Evolutionary conservation across 2,113 vertebrate genomes (phyloP).

Genomic region (Pangasianodon gigas): DNA sequence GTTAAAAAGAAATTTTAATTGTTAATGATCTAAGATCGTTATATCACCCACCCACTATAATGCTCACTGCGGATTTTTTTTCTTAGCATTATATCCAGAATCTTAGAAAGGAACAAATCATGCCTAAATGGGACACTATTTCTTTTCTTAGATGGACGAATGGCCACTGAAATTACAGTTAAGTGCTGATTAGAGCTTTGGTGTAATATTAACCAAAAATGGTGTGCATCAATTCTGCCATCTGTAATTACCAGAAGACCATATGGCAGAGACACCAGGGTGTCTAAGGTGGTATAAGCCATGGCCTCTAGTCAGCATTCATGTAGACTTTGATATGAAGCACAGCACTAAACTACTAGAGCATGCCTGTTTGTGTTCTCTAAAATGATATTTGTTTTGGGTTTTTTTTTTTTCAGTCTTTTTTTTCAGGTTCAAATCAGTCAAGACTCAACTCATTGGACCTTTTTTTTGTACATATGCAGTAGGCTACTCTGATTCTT

Average conservation of each 20-base stretch:
- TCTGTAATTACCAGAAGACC: slow-evolving; percentile 52
- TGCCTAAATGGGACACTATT: not conserved
- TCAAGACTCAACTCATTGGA: not conserved
- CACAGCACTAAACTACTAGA: not conserved
- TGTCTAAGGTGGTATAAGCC: slow-evolving; percentile 39
- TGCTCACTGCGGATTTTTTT: too few relatives aligned
- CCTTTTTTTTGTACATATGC: not conserved
- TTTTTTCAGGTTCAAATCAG: too few relatives aligned
- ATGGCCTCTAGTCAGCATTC: slow-evolving; percentile 15
- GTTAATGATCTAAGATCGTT: not conserved
- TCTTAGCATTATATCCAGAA: not conserved
- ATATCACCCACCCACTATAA: too few relatives aligned
- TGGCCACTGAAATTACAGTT: not conserved
- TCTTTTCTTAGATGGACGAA: not conserved
- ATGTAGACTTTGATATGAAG: not conserved
- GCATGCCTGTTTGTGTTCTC: not conserved
- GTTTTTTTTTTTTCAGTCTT: not conserved
- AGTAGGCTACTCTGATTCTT: slow-evolving; percentile 31
- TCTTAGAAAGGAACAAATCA: not conserved
- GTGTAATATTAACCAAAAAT: slow-evolving; percentile 14
- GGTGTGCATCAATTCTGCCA: slow-evolving; percentile 31
- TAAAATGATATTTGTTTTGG: not conserved
- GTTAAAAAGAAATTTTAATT: not conserved
- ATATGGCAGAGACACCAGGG: slow-evolving; percentile 57
- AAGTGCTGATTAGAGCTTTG: not conserved